phyloP scores from a whole-genome alignment of 1,140 invertebrate genomes.

The Ostrea edulis region DNA sequence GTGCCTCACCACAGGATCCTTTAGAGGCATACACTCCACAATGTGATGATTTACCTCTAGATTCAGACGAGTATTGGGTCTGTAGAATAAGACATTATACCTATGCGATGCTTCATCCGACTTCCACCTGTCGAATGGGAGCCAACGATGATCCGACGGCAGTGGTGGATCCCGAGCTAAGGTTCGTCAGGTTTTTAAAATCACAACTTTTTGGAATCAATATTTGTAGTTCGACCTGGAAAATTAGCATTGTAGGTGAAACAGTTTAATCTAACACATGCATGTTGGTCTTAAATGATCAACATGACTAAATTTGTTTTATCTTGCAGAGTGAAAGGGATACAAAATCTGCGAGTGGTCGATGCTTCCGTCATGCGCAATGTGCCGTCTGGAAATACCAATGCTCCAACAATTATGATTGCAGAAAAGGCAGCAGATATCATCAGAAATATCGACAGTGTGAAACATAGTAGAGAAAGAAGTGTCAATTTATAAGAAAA shows the following conservation, averaged over 20 bases:
- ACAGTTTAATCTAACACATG: neutral
- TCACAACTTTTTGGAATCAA: no score
- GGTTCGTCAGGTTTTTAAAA: conserved; percentile 55
- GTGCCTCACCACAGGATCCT: conserved; percentile 8
- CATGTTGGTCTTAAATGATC: no score
- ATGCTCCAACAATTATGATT: conserved; percentile 1
- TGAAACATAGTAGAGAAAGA: neutral
- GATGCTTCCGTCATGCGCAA: no score
- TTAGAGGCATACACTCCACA: neutral
- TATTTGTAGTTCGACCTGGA: no score
- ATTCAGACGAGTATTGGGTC: conserved; percentile 45
- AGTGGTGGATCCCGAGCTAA: conserved; percentile 89
- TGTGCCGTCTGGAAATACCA: neutral
- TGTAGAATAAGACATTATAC: conserved; percentile 32
- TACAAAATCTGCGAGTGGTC: no score
- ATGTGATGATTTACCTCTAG: neutral
- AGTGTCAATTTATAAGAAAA: neutral
- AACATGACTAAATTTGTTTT: no score
- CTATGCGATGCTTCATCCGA: conserved; percentile 86
- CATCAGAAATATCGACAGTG: neutral
- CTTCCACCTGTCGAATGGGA: conserved; percentile 95
- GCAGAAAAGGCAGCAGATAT: conserved; percentile 13
- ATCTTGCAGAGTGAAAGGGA: no score
- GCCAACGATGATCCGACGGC: conserved; percentile 89
- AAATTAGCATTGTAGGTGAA: no score